Percentiles rank a stretch among this genome's conserved stretches.
Conservation (phyloP, 1,140 invertebrate species). For the Heliconius congener region DNA sequence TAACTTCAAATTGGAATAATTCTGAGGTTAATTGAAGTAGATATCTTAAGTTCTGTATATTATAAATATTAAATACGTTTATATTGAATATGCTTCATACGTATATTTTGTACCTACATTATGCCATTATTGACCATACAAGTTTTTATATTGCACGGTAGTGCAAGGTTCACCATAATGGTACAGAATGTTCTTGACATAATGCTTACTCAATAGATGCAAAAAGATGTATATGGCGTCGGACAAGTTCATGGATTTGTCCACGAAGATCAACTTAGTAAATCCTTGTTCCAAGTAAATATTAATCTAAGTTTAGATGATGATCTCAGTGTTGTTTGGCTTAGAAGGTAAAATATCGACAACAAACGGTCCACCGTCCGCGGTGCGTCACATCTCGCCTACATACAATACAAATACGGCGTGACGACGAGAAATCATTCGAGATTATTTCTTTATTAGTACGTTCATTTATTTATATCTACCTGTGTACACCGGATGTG, state of each 20-base stretch:
- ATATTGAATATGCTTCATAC: neutral
- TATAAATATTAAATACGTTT: neutral
- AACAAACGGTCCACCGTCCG: conserved; percentile 43
- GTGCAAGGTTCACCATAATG: neutral
- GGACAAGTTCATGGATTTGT: conserved; percentile 30
- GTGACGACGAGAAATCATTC: conserved; percentile 46
- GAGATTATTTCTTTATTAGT: conserved; percentile 49
- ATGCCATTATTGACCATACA: neutral
- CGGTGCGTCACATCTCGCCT: conserved; percentile 57
- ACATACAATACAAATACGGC: conserved; percentile 50
- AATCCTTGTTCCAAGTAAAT: conserved; percentile 45
- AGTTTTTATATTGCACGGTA: conserved; percentile 10
- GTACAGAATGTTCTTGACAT: conserved; percentile 11
- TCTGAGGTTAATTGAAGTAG: neutral
- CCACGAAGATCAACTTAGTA: conserved; percentile 10
- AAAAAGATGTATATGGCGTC: neutral
- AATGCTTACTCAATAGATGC: neutral
- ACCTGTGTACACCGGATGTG: conserved; percentile 48
- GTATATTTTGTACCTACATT: neutral
- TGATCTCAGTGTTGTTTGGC: conserved; percentile 62
- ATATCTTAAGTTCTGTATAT: neutral
- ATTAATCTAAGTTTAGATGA: conserved; percentile 50
- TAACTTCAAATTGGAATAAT: neutral
- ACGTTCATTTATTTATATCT: neutral
- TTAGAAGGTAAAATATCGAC: conserved; percentile 61